These are phyloP conservation scores for Parapsyche elsis DNA, from an alignment of 1,140 invertebrate species.

Conservation along the genomic window DNA sequence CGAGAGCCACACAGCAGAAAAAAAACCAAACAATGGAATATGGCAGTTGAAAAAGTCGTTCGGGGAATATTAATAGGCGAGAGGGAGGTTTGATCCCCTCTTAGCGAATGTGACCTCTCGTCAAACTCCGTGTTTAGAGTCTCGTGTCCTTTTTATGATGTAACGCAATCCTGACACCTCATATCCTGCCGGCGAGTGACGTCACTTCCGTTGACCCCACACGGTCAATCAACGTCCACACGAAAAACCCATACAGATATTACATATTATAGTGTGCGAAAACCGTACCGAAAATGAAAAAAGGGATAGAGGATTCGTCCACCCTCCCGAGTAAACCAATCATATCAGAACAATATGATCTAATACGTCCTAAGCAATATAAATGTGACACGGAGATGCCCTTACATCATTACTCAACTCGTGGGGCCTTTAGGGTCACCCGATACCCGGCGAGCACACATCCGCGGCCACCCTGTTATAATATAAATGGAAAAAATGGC, in stretches of 20 bases:
- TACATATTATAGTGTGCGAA: not conserved
- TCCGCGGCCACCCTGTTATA: not conserved
- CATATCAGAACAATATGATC: conserved; percentile 56
- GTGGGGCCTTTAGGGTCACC: conserved; percentile 38
- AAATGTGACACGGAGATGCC: conserved; percentile 54
- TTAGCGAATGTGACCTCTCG: conserved; percentile 33
- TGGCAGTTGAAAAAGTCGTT: not conserved
- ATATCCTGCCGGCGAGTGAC: conserved; percentile 44
- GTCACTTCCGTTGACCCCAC: conserved; percentile 42
- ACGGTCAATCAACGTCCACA: conserved; percentile 47
- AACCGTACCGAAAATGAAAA: conserved; percentile 30
- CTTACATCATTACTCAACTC: conserved; percentile 54
- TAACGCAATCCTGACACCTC: conserved; percentile 34
- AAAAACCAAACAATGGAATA: conserved; percentile 21
- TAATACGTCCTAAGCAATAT: conserved; percentile 56
- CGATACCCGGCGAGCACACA: not conserved
- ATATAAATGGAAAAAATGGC: not conserved
- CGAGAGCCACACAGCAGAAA: not conserved
- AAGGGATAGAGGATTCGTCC: conserved; percentile 16
- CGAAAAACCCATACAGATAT: not conserved
- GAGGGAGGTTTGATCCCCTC: conserved; percentile 16
- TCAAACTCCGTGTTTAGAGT: conserved; percentile 17
- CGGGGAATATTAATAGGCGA: conserved; percentile 13
- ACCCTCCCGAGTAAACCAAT: conserved; percentile 50
- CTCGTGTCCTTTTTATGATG: conserved; percentile 38